A percentile compares a stretch with the other conserved stretches of the same genome.
phyloP scores from a whole-genome alignment of 2,888 invertebrate species.

The Blastobasis adustella region DNA sequence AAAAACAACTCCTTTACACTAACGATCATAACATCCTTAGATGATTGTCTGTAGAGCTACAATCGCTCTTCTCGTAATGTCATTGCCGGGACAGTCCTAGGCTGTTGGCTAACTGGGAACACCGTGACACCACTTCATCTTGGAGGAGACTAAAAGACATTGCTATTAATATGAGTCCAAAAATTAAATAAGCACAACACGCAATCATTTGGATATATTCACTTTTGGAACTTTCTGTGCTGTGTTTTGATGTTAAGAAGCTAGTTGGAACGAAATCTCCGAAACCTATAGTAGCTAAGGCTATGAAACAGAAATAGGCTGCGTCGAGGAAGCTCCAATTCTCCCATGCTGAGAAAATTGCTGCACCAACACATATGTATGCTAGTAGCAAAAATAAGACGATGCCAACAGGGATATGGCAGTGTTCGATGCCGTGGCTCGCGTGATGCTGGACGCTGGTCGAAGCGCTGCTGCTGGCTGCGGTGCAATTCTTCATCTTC shows the following conservation, averaged over 20 bases:
- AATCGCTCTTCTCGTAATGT: slow-evolving; percentile 70
- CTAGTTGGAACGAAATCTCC: slow-evolving; percentile 83
- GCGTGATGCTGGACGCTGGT: slow-evolving; percentile 49
- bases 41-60: slow-evolving; percentile 62
- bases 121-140: slow-evolving; percentile 84
- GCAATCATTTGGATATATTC: slow-evolving; percentile 84
- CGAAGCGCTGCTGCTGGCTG: slow-evolving; percentile 52
- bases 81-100: slow-evolving; percentile 79
- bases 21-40: slow-evolving; percentile 71
- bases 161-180: slow-evolving; percentile 87
- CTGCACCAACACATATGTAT: slow-evolving; percentile 85
- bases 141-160: slow-evolving; percentile 90
- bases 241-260: slow-evolving; percentile 60
- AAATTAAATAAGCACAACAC: slow-evolving; percentile 85
- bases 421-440: slow-evolving; percentile 49
- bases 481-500: slow-evolving; percentile 49
- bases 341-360: slow-evolving; percentile 86
- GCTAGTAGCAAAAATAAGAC: slow-evolving; percentile 81
- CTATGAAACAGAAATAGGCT: slow-evolving; percentile 89
- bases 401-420: slow-evolving; percentile 59
- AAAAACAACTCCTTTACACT: slow-evolving; percentile 36
- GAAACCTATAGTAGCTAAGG: slow-evolving; percentile 88
- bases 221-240: slow-evolving; percentile 53
- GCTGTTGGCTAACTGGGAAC: slow-evolving; percentile 81
- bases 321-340: slow-evolving; percentile 88